Base-by-base conservation (phyloP, 2,888 invertebrate genomes). In the Camptogramma bilineatum region DNA sequence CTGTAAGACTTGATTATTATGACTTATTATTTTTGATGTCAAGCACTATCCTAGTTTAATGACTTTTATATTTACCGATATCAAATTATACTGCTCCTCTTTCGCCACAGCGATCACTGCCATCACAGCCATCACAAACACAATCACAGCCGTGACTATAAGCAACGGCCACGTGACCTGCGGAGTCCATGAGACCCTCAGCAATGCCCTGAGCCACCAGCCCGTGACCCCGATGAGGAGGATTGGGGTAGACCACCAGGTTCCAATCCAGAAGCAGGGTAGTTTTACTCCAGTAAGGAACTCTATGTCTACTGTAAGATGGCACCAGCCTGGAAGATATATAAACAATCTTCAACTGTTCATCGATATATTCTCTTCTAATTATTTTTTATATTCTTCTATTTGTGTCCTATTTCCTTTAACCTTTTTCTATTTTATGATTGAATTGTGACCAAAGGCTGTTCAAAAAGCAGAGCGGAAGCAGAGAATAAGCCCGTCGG, bases 31-130 rank as follows among this genome's bases (percentile, higher is more conserved):
- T n/a, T n/a, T n/a, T n/a, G n/a, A n/a, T n/a, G n/a, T n/a, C n/a
- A 21, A 21, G 21, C 21, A 21, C 21, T 21, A 4, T 21, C 4
- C 21, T 21, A 21, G 21, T 34, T 34, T 4, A 2, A 10, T 34
- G 34, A 8, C 7, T n/a, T 42, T 4, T 21, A 1, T 58, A 24
- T 8, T 83, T 52, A 92, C 93, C 53, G 91, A 79, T 42, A 86
- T 68, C 19, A 93, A 84, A 81, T 93, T 93, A 76, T 85, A 93
- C 63, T 93, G 92, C 64, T 93, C 92, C 63, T 93, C 92, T 59
- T 91, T 92, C 0, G 86, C 90, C 0, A 92, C 92, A 57, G 90
- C 89, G 1, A 91, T 77, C 0, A 82, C 86, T 4, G 91, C 91
- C 72, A 89, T 79, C 4, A 91, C 74, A 3, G 88, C 76, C 82